Percentiles rank a stretch among this genome's conserved stretches.
phyloP scores from a whole-genome alignment of 2,888 invertebrate species.

The Pantelozetes paolii region DNA sequence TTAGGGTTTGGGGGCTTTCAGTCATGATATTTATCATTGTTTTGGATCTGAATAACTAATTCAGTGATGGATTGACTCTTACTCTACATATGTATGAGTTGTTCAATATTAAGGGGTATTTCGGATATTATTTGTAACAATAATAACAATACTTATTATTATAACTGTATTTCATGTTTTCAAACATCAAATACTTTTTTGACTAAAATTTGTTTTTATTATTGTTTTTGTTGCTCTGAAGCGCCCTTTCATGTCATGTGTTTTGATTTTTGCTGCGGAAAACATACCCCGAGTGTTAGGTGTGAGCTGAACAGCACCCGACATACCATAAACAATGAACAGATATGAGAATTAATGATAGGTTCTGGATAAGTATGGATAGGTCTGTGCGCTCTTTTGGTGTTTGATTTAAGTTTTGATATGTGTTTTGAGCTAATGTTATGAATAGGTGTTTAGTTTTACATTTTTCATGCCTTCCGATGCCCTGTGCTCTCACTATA shows the following conservation, averaged over 20 bases:
- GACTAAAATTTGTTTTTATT: background rate
- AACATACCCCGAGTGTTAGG: slow-evolving; percentile 6
- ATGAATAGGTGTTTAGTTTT: slow-evolving; percentile 16
- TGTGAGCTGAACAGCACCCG: slow-evolving; percentile 16
- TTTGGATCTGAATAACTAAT: background rate
- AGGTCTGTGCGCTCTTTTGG: no score
- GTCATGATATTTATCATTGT: slow-evolving; percentile 10
- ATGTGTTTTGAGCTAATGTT: background rate
- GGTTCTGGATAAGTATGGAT: no score
- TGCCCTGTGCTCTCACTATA: background rate
- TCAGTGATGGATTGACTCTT: background rate
- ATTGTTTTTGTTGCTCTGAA: background rate
- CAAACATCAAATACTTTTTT: background rate
- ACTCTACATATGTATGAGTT: background rate
- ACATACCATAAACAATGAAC: slow-evolving; percentile 13
- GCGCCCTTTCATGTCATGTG: background rate
- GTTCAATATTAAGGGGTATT: background rate
- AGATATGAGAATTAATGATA: slow-evolving; percentile 21
- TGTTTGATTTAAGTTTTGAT: background rate
- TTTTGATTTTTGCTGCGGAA: background rate
- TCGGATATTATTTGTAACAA: background rate
- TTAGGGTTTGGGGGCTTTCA: background rate
- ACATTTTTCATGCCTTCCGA: slow-evolving; percentile 10
- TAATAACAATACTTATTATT: background rate
- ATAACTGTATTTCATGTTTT: background rate